Base-by-base conservation (phyloP, 2,113 vertebrate species). In the Solenodon paradoxus region DNA sequence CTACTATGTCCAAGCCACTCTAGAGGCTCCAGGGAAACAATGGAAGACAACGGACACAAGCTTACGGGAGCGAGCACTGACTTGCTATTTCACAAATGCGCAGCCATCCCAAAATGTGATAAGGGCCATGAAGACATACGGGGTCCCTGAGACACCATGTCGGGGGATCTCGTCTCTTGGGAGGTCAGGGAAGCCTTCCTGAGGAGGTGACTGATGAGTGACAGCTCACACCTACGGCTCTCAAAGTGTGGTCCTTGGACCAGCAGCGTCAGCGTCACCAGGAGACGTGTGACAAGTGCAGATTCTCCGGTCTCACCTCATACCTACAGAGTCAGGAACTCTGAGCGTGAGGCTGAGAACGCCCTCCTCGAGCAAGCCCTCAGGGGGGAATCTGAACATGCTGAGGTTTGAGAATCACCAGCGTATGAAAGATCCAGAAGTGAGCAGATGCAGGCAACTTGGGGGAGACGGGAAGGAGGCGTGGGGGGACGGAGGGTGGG, bases 281-380 rank as follows among this genome's bases (percentile, higher is more conserved):
- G 30, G 22, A 69, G 90, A 66, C 66, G 59, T 53, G 55, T 20
- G 17, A 64, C 69, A 84, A 94, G 88, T 45, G 51, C 51, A 17
- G 2, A 61, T 6, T 51, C 19, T n/a, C 6, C 20, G 59, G 40
- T n/a, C n/a, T 35, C 16, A 40, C 5, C 57, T 4, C 38, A 38
- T 38, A 51, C 35, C 28, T 57, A 30, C 85, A 28, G 47, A 53
- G 5, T 47, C 19, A 4, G 66, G 55, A n/a, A n/a, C 55, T 49
- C 30, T 35, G 53, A 8, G 32, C 9, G 16, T n/a, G 45, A 90
- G 42, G 53, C 28, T 0, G 3, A 77, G 90, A 66, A 79, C 55
- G 8, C 49, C 19, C 28, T 45, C 19, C 75, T 24, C 72, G 9
- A 61, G 17, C 28, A 30, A 75, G n/a, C 13, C 2, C 20, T 28